Evolutionary conservation across 2,113 vertebrate genomes (phyloP), one percentile per base, ranked within the genome.

Genomic region (Peromyscus polionotus): DNA sequence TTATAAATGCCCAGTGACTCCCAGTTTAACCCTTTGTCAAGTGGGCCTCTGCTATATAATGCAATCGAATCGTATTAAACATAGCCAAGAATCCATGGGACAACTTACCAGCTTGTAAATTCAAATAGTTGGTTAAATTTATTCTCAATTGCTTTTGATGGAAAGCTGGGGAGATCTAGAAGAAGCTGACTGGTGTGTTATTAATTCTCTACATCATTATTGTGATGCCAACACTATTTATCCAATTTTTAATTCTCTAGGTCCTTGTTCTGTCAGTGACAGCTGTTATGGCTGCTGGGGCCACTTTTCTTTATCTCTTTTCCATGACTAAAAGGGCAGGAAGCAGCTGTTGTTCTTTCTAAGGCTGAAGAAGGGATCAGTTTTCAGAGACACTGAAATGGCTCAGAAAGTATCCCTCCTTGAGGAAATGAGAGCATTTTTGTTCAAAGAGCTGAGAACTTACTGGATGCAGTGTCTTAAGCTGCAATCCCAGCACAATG

Each of bases 121-220:
- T 93, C 81, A 97, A 95, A 97, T 92, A 17, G 0, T 13, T 97
- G 76, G 65, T 33, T 89, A 73, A 79, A 81, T 91, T 95, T 97
- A 87, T 57, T 91, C 24, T 91, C 84, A 12, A 13, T 84, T 83
- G 79, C 65, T 91, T 95, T 93, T 91, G 42, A 70, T 39, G 39
- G 10, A 85, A 90, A 75, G 10, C n/a, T 51, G 28, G 19, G 33
- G n/a, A 48, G 61, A 76, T 24, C 1, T 3, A 10, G 92, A 93
- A 51, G 86, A 57, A 7, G 63, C 9, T 76, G 68, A 54, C 1
- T 65, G 33, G 63, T 85, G 17, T 70, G 73, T 95, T 87, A 70
- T 97, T 97, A 70, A 96, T 95, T 75, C 6, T 48, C 87, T 14
- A 1, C 4, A 77, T 92, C 65, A 92, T 96, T 91, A 89, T 65